A percentile compares a stretch with the other conserved stretches of the same genome.
phyloP scores from a whole-genome alignment of 2,888 invertebrate genomes.

The Ophraella communa region DNA sequence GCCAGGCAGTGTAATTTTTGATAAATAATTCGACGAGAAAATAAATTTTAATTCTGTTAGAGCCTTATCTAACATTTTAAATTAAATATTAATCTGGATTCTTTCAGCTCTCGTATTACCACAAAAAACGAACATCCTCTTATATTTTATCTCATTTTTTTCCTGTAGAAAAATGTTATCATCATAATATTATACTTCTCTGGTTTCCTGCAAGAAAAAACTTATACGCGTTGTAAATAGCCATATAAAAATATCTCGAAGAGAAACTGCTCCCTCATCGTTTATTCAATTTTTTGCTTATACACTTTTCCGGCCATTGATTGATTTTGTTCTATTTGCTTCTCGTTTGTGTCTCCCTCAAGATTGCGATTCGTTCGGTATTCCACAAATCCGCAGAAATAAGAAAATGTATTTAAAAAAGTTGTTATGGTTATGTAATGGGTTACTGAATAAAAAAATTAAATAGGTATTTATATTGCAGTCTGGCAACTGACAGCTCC shows the following conservation, averaged over 20 bases:
- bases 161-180: slow-evolving; percentile 6
- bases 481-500: too few species aligned
- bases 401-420: too few species aligned
- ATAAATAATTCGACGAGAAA: too few species aligned
- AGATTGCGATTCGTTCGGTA: slow-evolving; percentile 25
- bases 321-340: slow-evolving; percentile 22
- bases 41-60: too few species aligned
- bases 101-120: neutral
- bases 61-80: too few species aligned
- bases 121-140: neutral
- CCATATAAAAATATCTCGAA: slow-evolving; percentile 15
- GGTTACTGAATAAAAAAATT: too few species aligned
- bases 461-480: too few species aligned
- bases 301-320: slow-evolving; percentile 15
- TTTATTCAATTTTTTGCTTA: slow-evolving; percentile 23
- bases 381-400: slow-evolving; percentile 17
- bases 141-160: neutral
- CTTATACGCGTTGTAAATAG: slow-evolving; percentile 13
- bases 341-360: slow-evolving; percentile 10
- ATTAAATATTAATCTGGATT: too few species aligned
- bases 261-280: slow-evolving; percentile 5
- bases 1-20: too few species aligned
- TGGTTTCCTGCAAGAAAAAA: slow-evolving; percentile 3
- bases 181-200: slow-evolving; percentile 11
- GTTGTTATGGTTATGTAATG: too few species aligned